A percentile compares a stretch with the other conserved stretches of the same genome.
Evolutionary conservation across 2,797 vertebrate genomes (phyloP).

Genomic region (Salmo trutta): DNA sequence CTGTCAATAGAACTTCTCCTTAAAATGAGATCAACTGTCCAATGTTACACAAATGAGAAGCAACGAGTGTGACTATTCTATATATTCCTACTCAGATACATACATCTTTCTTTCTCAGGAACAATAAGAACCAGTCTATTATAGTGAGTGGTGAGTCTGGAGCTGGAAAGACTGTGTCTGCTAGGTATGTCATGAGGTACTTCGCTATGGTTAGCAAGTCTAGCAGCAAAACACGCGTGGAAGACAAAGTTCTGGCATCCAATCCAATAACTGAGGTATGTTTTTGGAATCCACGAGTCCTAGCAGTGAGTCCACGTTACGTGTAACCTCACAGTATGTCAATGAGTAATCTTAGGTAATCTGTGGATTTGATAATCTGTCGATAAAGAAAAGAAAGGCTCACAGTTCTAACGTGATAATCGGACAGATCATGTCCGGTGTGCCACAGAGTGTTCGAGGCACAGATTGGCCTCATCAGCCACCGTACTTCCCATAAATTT

Average conservation of each 20-base stretch:
- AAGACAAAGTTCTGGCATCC: conserved; percentile 95
- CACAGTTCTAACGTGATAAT: background rate
- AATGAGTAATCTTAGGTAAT: too few relatives aligned
- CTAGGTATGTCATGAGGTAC: conserved; percentile 95
- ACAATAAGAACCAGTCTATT: conserved; percentile 94
- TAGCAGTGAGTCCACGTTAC: background rate
- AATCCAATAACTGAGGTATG: conserved; percentile 96
- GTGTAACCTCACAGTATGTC: too few relatives aligned
- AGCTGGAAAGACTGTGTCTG: conserved; percentile 96
- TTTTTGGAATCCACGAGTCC: background rate
- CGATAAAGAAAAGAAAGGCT: background rate
- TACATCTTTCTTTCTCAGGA: conserved; percentile 69
- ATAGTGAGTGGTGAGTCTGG: conserved; percentile 98
- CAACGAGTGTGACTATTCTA: background rate
- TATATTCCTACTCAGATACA: background rate
- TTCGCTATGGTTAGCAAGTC: conserved; percentile 96
- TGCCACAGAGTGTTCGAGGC: too few relatives aligned
- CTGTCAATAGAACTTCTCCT: too few relatives aligned
- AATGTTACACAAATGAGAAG: too few relatives aligned
- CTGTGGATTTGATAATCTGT: too few relatives aligned
- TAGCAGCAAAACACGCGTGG: conserved; percentile 84
- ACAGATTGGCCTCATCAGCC: too few relatives aligned
- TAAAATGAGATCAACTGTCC: too few relatives aligned
- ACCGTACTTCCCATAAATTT: background rate
- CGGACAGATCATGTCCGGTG: background rate